Evolutionary conservation across 2,797 vertebrate species (phyloP), one percentile per base, ranked within the genome.

Genomic region (Myripristis jacobus): DNA sequence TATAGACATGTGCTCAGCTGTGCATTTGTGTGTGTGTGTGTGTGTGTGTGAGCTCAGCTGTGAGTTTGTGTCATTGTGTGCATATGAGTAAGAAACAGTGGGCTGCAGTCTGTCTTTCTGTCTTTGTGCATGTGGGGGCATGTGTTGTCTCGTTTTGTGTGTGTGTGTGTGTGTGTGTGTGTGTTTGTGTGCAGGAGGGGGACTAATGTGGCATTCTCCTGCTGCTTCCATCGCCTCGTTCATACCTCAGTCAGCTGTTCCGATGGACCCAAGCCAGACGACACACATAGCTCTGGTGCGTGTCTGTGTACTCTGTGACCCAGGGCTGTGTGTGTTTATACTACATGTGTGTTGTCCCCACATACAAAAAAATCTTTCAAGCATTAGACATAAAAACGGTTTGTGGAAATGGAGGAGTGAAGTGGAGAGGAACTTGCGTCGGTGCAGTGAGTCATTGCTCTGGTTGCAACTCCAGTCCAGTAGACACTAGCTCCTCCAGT

Each of bases 1-100:
- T 89, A 67, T 19, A 54, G 90, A 87, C 92, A 86, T 87, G 90
- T 89, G 90, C 87, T 88, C 75, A 79, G 77, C 86, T 88, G 87
- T 84, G 81, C 67, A 22, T 87, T 41, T 83, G 77, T 50, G 47
- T 72, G 61, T 85, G 76, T 78, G 78, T 79, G 83, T 69, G 63
- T 65, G n/a, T n/a, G n/a, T 47, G 67, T 73, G 77, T 70, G 74
- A 77, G 47, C 86, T 90, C 88, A 91, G 91, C 88, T 88, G 86
- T 67, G 88, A 80, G 78, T 71, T 80, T 51, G 36, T 83, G 85
- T 89, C 86, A 83, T 63, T 77, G 75, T 78, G 71, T 62, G 71
- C 19, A 19, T 46, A 62, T 80, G 84, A 84, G 82, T 68, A 83
- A 84, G 73, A 70, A 79, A 82, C 73, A 84, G 77, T 67, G 29